These are phyloP conservation scores for Acanthosepion lycidas DNA, from an alignment of 2,888 invertebrate genomes.

Conservation along the genomic window DNA sequence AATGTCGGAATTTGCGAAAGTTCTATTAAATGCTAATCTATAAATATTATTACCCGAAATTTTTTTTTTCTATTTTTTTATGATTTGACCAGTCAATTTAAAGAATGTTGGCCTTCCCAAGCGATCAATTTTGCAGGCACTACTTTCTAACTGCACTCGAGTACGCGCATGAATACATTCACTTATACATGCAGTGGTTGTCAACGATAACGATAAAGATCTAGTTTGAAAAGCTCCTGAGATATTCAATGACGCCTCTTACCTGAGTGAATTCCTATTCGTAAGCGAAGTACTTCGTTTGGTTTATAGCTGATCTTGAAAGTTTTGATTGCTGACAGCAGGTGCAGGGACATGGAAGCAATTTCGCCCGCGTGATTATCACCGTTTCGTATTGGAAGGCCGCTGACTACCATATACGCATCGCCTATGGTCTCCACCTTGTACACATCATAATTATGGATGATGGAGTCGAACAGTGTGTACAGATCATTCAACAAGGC, in stretches of 20 bases:
- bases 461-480: constrained; percentile 95
- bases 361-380: constrained; percentile 73
- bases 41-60: no score
- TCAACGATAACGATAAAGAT: background rate
- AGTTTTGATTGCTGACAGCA: constrained; percentile 68
- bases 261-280: constrained; percentile 74
- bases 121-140: no score
- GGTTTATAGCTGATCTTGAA: constrained; percentile 69
- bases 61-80: no score
- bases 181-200: background rate
- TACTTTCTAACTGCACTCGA: no score
- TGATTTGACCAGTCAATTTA: no score
- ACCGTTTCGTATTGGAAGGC: constrained; percentile 72
- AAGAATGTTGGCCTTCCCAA: no score
- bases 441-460: constrained; percentile 96
- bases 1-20: no score
- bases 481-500: constrained; percentile 89
- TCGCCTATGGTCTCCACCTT: constrained; percentile 82
- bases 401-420: constrained; percentile 73
- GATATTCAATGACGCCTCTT: background rate
- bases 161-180: background rate
- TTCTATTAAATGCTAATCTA: no score
- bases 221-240: background rate
- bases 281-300: constrained; percentile 67
- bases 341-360: constrained; percentile 73